Evolutionary conservation across 2,888 invertebrate species (phyloP).

Genomic region (Fabriciana adippe): DNA sequence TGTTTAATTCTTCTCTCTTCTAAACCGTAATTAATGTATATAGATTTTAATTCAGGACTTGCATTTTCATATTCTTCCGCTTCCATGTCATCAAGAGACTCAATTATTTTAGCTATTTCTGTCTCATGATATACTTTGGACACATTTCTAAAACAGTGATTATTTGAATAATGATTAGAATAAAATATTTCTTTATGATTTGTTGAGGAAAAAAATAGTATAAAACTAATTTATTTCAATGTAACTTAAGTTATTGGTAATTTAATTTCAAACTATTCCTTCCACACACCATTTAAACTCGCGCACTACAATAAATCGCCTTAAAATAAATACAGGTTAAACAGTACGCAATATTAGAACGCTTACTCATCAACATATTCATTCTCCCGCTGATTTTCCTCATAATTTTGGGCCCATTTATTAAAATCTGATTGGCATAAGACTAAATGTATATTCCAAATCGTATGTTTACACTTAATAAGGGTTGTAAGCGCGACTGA

Average conservation of each 20-base stretch:
- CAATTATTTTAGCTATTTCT: constrained; percentile 63
- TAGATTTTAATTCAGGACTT: constrained; percentile 57
- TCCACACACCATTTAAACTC: neutral
- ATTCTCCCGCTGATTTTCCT: constrained; percentile 59
- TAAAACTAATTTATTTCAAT: too few relatives aligned
- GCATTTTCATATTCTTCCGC: constrained; percentile 62
- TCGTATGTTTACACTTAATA: constrained; percentile 62
- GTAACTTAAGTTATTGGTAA: neutral
- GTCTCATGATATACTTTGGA: constrained; percentile 58
- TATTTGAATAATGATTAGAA: neutral
- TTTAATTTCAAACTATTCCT: neutral
- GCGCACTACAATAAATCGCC: neutral
- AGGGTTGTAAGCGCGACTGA: constrained; percentile 58
- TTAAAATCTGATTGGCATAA: constrained; percentile 68
- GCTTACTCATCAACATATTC: constrained; percentile 62
- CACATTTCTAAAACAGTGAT: constrained; percentile 44
- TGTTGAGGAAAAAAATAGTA: too few relatives aligned
- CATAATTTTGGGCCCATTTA: constrained; percentile 65
- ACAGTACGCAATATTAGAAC: constrained; percentile 2
- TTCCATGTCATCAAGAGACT: constrained; percentile 63
- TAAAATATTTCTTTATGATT: neutral
- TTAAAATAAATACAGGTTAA: neutral
- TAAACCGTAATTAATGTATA: constrained; percentile 64
- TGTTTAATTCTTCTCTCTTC: constrained; percentile 59
- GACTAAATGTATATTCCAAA: constrained; percentile 65